Evolutionary conservation across 2,797 vertebrate genomes (phyloP), one percentile per base, ranked within the genome.

Genomic region (Psittacula echo): DNA sequence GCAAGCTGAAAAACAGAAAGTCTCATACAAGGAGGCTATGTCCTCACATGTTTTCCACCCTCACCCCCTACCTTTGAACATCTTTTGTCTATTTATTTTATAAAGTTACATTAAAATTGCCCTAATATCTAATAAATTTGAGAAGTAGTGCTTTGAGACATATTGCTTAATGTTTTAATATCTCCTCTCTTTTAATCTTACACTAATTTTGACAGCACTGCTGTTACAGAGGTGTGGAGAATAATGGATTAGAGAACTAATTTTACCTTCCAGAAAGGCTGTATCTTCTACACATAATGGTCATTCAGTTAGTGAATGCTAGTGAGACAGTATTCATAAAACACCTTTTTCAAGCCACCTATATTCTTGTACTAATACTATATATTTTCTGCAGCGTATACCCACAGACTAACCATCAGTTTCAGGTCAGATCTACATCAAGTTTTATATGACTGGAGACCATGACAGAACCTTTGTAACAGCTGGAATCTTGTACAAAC

Each of bases 401-500:
- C 30, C 42, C n/a, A 56, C 83, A 96, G 47, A 70, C 51, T 67
- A 96, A 94, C 37, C 80, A 92, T 81, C 94, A 94, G 60, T 85
- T 96, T 94, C 64, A 84, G 68, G 94, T 96, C 92, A 96, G 51
- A 89, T 95, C 65, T 90, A 66, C 61, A 95, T 94, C 92, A 96
- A 97, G 89, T 96, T 96, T 87, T 74, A 97, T 97, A 97, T 95
- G 94, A 96, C 67, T 75, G 23, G 41, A 90, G 94, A 95, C 64
- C 87, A 80, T 2, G 13, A 94, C 61, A 89, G 48, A 95, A 94
- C 79, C 61, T 86, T 66, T 92, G 53, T 91, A 98, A 98, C 97
- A 98, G 98, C 97, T 98, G 97, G 97, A 98, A 97, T 97, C 97
- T 98, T 97, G 87, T 84, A 95, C 60, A 85, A 93, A 97, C 85